Conservation (phyloP, 2,888 invertebrate genomes). For the Nemotelus pantherinus region DNA sequence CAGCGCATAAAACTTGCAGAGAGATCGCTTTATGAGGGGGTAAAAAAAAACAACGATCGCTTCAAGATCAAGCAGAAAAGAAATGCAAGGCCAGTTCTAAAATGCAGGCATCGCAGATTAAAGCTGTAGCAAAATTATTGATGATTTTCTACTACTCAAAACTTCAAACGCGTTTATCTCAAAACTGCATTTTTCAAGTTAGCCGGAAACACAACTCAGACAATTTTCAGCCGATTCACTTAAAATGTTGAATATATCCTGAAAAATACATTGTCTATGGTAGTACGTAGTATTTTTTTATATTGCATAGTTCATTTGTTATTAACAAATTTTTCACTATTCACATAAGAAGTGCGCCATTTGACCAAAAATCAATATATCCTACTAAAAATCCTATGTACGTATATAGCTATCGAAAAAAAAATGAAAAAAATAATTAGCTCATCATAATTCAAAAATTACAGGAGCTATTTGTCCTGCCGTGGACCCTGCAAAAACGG, state of each 20-base stretch:
- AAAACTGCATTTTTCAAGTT: background rate
- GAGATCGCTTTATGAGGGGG: background rate
- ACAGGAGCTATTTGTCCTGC: no score
- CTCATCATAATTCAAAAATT: no score
- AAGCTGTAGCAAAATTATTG: background rate
- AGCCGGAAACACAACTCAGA: background rate
- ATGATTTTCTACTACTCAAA: constrained; percentile 1
- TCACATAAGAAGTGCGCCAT: no score
- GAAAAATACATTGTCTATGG: no score
- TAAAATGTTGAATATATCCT: background rate
- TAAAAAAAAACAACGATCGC: background rate
- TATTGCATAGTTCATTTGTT: no score
- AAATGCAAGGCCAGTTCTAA: constrained; percentile 1
- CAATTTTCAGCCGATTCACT: background rate
- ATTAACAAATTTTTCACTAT: no score
- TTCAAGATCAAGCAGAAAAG: constrained; percentile 21
- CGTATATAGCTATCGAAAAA: no score
- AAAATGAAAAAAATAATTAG: no score
- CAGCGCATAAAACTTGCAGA: background rate
- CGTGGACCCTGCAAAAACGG: no score
- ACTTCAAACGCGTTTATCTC: background rate
- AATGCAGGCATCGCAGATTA: background rate
- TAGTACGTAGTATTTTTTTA: no score
- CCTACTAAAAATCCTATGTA: no score
- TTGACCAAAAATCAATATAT: no score